Evolutionary conservation across 2,113 vertebrate species (phyloP).

Genomic region (Sphyrna mokarran): DNA sequence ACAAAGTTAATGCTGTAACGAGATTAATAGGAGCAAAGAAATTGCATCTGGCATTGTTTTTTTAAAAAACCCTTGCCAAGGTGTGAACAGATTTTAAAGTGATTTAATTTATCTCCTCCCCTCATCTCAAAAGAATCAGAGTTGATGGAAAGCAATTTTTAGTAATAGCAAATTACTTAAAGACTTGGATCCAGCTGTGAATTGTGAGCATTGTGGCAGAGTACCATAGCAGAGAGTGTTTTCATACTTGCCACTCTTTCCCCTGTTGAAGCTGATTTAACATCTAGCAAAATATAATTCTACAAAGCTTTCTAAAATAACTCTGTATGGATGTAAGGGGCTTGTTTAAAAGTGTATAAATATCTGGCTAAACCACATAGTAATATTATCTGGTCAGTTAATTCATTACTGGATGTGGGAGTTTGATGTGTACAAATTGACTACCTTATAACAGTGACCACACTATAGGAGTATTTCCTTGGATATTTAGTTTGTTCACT

Average conservation of each 20-base stretch:
- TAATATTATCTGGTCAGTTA: not conserved
- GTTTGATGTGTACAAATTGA: not conserved
- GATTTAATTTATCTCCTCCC: not conserved
- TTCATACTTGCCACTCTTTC: not conserved
- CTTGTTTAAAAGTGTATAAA: not conserved
- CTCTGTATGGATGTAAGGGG: not conserved
- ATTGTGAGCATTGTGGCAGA: not conserved
- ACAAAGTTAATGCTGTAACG: not conserved
- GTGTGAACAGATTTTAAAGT: constrained; percentile 7
- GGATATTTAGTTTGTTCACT: too few relatives aligned
- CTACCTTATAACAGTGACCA: not conserved
- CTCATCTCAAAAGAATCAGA: not conserved
- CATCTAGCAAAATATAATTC: not conserved
- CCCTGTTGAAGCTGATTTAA: constrained; percentile 18
- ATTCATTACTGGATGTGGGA: not conserved
- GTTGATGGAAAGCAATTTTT: constrained; percentile 20
- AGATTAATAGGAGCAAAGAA: constrained; percentile 22
- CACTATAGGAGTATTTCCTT: not conserved
- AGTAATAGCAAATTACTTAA: constrained; percentile 4
- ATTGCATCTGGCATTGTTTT: not conserved
- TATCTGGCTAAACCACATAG: not conserved
- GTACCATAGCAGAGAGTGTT: not conserved
- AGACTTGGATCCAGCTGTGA: not conserved
- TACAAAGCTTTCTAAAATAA: not conserved
- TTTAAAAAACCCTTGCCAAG: not conserved